Base-by-base conservation (phyloP, 1,140 invertebrate genomes). In the Bombus breviceps region DNA sequence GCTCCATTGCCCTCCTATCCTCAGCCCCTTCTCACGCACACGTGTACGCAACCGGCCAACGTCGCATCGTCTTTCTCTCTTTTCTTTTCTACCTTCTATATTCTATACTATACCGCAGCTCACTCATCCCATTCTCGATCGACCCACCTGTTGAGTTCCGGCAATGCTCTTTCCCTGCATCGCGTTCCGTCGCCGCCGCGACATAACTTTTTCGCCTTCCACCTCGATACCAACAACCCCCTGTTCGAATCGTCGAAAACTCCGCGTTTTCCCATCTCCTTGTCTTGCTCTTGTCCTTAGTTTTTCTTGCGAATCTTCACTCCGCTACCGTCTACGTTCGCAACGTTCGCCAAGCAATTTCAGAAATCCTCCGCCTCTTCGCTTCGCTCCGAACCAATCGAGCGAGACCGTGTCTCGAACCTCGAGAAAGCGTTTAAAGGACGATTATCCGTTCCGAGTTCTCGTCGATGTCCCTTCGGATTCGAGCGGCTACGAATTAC, bases 91-190 rank as follows among this genome's bases (percentile, higher is more conserved):
- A 13, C 18, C 32, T 47, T 43, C 22, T 18, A 62, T 62, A n/a
- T 5, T 28, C 34, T 53, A 53, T 53, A 53, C 18, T 53, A 6
- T 37, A 28, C 59, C 43, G 9, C 34, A 9, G 13, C 57, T 68
- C 68, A 10, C 47, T 66, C 47, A 12, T 74, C 78, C 78, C 59
- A 43, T 76, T 87, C 75, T 71, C 83, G 83, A 88, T 90, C 83
- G 78, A 88, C 74, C 88, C 88, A 90, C 89, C 89, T 90, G 89
- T 90, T 90, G 89, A 90, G 86, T 69, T 80, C 43, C 75, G 73
- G 53, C 41, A 57, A 84, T 62, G 71, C 62, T 68, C 41, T 34
- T 64, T 72, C 77, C 18, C 41, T 41, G 25, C n/a, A 32, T 64
- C 37, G 10, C 39, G 39, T 12, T 13, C 59, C 18, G 37, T 13